Percentiles rank a stretch among this genome's conserved stretches.
Evolutionary conservation across 2,797 vertebrate genomes (phyloP).

Genomic region (Hemibagrus guttatus): DNA sequence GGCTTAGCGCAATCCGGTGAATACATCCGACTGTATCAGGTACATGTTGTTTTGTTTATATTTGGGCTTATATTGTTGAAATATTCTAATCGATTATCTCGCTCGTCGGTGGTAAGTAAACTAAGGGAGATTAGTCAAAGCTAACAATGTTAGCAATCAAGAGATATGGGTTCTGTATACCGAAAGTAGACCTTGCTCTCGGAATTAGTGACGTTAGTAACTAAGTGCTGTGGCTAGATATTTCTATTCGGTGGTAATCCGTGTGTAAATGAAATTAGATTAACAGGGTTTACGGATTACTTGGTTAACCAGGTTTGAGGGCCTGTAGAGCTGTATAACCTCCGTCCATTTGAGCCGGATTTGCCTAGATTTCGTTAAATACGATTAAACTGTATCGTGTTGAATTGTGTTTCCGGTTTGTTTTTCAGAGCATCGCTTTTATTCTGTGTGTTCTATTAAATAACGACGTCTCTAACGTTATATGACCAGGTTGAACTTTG

Average conservation of each 20-base stretch:
- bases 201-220: neutral
- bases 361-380: neutral
- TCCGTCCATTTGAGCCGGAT: neutral
- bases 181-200: neutral
- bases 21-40: conserved; percentile 3
- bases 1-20: conserved; percentile 26
- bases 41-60: neutral
- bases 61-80: neutral
- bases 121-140: neutral
- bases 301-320: neutral
- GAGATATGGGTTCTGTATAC: neutral
- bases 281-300: no score
- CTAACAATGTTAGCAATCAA: neutral
- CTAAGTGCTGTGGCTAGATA: neutral
- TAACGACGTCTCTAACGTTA: neutral
- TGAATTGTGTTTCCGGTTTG: neutral
- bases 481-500: neutral
- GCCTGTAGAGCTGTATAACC: neutral
- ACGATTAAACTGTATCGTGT: no score
- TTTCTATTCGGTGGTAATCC: neutral
- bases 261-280: no score
- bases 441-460: neutral
- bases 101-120: neutral
- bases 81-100: neutral
- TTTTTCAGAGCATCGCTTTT: neutral